A percentile compares a stretch with the other conserved stretches of the same genome.
Conservation (phyloP, 2,888 invertebrate genomes). For the Pemphredon lugubris region DNA sequence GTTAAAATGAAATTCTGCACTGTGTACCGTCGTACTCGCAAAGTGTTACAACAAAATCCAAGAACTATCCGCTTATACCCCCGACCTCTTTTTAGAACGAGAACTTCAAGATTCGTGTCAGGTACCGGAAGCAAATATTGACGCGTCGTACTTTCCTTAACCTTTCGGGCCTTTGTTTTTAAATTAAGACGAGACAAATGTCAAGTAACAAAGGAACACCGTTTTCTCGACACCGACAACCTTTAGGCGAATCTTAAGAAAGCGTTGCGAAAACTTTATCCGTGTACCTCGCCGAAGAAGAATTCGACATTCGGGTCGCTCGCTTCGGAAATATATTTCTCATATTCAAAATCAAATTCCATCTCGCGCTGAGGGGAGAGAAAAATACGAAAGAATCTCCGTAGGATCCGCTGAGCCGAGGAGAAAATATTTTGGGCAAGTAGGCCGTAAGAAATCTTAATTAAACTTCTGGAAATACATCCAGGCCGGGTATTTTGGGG, state of each 20-base stretch:
- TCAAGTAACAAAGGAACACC: slow-evolving; percentile 6
- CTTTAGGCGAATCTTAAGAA: background rate
- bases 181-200: slow-evolving; percentile 20
- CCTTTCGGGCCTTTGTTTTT: slow-evolving; percentile 33
- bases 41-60: background rate
- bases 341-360: too few relatives aligned
- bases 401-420: slow-evolving; percentile 6
- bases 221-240: slow-evolving; percentile 13
- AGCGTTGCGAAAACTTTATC: too few relatives aligned
- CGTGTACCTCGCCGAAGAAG: too few relatives aligned
- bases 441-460: slow-evolving; percentile 64
- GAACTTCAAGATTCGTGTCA: slow-evolving; percentile 45
- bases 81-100: slow-evolving; percentile 19
- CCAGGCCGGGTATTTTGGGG: slow-evolving; percentile 48
- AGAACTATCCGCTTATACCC: slow-evolving; percentile 21
- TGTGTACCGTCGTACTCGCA: too few relatives aligned
- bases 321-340: too few relatives aligned
- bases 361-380: too few relatives aligned
- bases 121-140: slow-evolving; percentile 44
- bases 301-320: too few relatives aligned
- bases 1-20: too few relatives aligned
- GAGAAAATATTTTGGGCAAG: slow-evolving; percentile 54
- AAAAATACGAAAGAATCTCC: too few relatives aligned
- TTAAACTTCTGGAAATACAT: slow-evolving; percentile 58
- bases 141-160: slow-evolving; percentile 25